Percentiles rank a stretch among this genome's conserved stretches.
phyloP scores from a whole-genome alignment of 2,797 vertebrate genomes.

The Numenius phaeopus region DNA sequence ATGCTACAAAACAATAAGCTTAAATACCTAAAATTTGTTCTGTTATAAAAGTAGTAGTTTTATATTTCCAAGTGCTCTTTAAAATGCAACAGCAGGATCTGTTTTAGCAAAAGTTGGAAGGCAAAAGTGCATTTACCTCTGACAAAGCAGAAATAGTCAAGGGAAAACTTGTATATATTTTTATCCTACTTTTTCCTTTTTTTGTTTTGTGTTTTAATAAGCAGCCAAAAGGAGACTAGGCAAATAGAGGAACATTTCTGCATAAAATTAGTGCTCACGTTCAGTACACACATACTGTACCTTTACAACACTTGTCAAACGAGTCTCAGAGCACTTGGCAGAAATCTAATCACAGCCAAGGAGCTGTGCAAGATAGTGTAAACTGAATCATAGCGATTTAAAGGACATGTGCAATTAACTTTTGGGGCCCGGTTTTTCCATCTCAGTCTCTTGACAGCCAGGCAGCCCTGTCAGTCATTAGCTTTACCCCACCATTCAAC shows the following conservation, averaged over 20 bases:
- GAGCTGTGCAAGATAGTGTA: background rate
- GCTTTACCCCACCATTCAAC: background rate
- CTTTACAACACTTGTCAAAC: background rate
- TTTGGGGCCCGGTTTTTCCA: slow-evolving; percentile 7
- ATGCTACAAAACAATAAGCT: background rate
- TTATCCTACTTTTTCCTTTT: background rate
- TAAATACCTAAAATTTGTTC: background rate
- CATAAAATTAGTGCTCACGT: background rate
- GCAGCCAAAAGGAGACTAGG: background rate
- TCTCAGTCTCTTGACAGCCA: background rate
- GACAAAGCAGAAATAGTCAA: background rate
- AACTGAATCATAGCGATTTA: background rate
- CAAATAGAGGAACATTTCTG: background rate
- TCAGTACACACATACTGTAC: fast-evolving
- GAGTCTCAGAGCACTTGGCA: background rate
- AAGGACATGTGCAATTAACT: background rate
- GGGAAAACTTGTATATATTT: background rate
- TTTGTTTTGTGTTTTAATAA: background rate
- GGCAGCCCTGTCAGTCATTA: background rate
- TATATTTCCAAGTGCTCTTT: background rate
- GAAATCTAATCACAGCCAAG: slow-evolving; percentile 18
- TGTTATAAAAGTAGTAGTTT: background rate
- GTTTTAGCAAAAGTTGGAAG: background rate
- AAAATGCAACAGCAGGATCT: background rate
- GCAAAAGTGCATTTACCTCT: background rate